Conservation (phyloP, 2,888 invertebrate genomes). For the Caenorhabditis sp. region DNA sequence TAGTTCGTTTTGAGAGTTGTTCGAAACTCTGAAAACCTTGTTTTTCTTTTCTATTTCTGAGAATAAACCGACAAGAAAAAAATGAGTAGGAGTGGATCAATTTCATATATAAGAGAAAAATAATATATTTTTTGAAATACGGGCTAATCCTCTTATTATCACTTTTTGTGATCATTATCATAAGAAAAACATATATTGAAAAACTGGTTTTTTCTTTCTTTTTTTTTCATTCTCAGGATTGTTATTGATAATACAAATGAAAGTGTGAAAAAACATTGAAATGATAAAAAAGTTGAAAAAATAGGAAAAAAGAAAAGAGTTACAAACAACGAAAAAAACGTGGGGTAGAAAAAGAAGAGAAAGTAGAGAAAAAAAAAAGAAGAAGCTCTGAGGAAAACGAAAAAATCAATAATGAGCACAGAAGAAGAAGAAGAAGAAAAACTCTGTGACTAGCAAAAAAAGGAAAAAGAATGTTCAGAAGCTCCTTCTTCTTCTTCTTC, state of each 20-base stretch:
- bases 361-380: neutral
- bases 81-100: no score
- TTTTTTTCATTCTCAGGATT: no score
- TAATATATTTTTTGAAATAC: no score
- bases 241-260: no score
- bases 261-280: no score
- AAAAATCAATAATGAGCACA: neutral
- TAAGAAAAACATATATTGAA: no score
- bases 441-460: neutral
- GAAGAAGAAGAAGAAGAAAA: neutral
- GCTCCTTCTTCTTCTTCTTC: neutral
- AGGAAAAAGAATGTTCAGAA: neutral
- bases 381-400: neutral
- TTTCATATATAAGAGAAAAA: no score
- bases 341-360: neutral
- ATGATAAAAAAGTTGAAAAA: neutral
- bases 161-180: no score
- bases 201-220: no score
- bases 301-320: neutral
- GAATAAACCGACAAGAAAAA: neutral
- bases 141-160: no score
- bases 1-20: conserved; percentile 31
- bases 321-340: neutral
- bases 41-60: no score
- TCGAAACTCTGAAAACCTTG: conserved; percentile 29